Base-by-base conservation (phyloP, 1,140 invertebrate species). In the Eueides isabella region DNA sequence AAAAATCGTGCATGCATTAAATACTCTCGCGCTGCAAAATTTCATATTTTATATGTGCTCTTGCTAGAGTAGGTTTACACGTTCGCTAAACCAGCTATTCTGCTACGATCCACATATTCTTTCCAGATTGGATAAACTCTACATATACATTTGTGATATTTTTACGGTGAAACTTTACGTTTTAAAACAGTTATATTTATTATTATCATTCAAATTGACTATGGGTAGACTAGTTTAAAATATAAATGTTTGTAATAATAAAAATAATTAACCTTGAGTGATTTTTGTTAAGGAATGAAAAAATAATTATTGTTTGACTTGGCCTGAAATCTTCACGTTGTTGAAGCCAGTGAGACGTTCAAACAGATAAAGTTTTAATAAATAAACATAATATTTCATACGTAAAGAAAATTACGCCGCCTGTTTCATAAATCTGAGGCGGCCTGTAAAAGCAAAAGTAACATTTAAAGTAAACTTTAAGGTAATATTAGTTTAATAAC, bases 1-100 rank as follows among this genome's bases (percentile, higher is more conserved):
- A 69, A 61, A 26, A 71, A 29, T 33, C 62, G 66, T 75, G 73
- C 62, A 66, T 64, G 28, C 48, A 69, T 71, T 75, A 66, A 68
- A 72, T 72, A 72, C 63, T 66, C 64, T 28, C 5, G 14, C 61
- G 63, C 41, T 65, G 28, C 62, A 38, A 66, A 66, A 61, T 31
- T 70, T 70, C 12, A 55, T 26, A 41, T 63, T 61, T 70, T 62
- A 70, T 63, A 41, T 16, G 48, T 55, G 19, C 23, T 55, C 19
- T 26, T 6, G 48, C 48, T 55, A 23, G 26, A 55, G 48, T 55
- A 55, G 19, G 48, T 26, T 55, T 55, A 55, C 48, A 55, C 48
- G 23, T 23, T 55, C 48, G 48, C 48, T 55, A 55, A 55, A 26
- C 48, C 48, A 55, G 23, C 48, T 55, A 55, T n/a, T 55, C 48